Evolutionary conservation across 2,888 invertebrate species (phyloP), one percentile per base, ranked within the genome.

Genomic region (Dichetophora obliterata): DNA sequence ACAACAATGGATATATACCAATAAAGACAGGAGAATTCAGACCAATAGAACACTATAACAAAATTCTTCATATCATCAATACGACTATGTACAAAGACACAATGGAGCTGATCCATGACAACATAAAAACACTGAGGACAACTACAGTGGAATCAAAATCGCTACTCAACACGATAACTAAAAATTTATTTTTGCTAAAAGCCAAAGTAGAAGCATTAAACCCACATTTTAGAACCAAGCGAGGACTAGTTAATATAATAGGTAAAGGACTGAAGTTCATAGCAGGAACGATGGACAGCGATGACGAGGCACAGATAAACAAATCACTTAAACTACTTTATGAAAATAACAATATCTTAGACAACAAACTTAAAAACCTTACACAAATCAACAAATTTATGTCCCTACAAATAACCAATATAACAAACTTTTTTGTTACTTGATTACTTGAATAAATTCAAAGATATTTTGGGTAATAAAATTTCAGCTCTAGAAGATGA

Each of bases 401-500:
- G 27, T 65, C 71, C 57, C 54, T 72, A n/a, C 79, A 80, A 76
- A 81, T 79, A 54, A 66, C 72, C 3, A 82, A 78, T 63, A 81
- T 81, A 43, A 80, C 79, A 3, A 75, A 22, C 24, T 77, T 81
- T 61, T 79, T 81, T 69, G 65, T 72, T 81, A 52, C 70, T 68
- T 63, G 78, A 77, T 54, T 80, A 82, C 57, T 63, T 82, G 68
- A 79, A 78, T 63, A 61, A 68, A 72, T 78, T 80, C 48, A 77
- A 76, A 73, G 57, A 75, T 24, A 43, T 48, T 19, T 57, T 74
- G 50, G 61, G 72, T 77, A 77, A 76, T 70, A 77, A 77, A 73
- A 77, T 80, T 57, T 68, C 63, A 14, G 78, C 65, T 5, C 5
- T 82, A 66, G 78, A 82, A 69, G 79, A 80, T 43, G 80, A 82